These are phyloP conservation scores for Pangasius djambal DNA, from an alignment of 2,797 vertebrate genomes.

Conservation along the genomic window DNA sequence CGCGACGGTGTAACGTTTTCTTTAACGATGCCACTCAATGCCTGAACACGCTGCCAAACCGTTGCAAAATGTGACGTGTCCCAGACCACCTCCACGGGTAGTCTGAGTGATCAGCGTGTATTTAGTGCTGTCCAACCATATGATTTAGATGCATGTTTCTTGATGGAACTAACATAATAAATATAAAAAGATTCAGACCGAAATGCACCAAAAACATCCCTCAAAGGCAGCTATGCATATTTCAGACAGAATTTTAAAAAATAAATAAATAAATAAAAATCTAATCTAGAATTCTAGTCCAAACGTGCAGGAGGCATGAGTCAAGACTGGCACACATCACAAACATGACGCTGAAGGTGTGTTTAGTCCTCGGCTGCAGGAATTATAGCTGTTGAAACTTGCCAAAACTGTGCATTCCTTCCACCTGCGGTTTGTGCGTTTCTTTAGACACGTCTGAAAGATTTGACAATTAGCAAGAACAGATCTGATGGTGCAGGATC, in stretches of 20 bases:
- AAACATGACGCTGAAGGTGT: slow-evolving; percentile 20
- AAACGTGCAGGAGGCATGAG: slow-evolving; percentile 19
- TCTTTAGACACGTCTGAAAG: background rate
- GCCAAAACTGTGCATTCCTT: slow-evolving; percentile 27
- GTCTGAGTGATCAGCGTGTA: too few relatives aligned
- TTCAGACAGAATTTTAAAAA: slow-evolving; percentile 4
- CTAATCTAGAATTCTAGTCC: slow-evolving; percentile 12
- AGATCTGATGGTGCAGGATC: background rate
- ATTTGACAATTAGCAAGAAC: slow-evolving; percentile 1
- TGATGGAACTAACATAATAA: background rate
- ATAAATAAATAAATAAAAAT: too few relatives aligned
- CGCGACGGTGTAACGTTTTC: background rate
- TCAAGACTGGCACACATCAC: slow-evolving; percentile 1
- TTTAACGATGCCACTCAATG: background rate
- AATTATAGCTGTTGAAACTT: slow-evolving; percentile 13
- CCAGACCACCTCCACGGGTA: background rate
- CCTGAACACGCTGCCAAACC: background rate
- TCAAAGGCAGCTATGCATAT: background rate
- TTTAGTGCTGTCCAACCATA: too few relatives aligned
- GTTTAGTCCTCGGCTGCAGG: slow-evolving; percentile 21
- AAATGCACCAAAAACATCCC: background rate
- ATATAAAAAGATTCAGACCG: background rate
- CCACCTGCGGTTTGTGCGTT: slow-evolving; percentile 1
- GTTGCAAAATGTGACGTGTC: background rate
- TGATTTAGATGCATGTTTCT: background rate